Percentiles rank a stretch among this genome's conserved stretches.
Evolutionary conservation across 2,797 vertebrate species (phyloP).

Genomic region (Margarornis squamiger): DNA sequence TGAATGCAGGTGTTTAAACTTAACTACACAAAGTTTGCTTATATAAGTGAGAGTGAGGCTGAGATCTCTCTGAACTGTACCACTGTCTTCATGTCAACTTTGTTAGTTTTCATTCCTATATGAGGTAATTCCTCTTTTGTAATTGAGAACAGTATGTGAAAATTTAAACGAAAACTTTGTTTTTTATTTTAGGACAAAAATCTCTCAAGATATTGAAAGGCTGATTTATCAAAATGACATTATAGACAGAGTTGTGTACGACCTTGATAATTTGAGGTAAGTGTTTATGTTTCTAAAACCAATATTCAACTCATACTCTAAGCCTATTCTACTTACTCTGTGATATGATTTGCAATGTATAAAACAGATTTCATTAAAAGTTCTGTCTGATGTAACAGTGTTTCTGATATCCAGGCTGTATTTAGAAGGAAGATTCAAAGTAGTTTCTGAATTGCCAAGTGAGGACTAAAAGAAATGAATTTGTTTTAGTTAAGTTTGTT

Average conservation of each 20-base stretch:
- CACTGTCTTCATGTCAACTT: not conserved
- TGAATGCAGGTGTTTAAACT: conserved; percentile 14
- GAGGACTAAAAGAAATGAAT: not conserved
- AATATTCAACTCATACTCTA: not conserved
- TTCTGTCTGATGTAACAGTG: not conserved
- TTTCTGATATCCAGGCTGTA: not conserved
- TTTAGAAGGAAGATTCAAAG: not conserved
- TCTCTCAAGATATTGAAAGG: conserved; percentile 97
- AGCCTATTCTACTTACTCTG: not conserved
- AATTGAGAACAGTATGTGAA: not conserved
- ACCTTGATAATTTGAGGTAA: conserved; percentile 91
- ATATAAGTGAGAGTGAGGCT: not conserved
- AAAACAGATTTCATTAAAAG: not conserved
- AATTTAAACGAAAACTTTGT: conserved; percentile 6
- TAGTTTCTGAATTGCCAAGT: not conserved
- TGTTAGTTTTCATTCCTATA: not conserved
- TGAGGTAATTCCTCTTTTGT: not conserved
- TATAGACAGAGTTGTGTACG: conserved; percentile 94
- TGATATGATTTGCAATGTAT: not conserved
- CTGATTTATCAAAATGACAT: conserved; percentile 94
- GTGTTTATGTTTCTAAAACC: conserved; percentile 16
- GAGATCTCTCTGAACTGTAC: not conserved
- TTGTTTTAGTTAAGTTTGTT: not conserved
- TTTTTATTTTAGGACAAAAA: conserved; percentile 87
- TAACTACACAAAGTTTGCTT: not conserved